Evolutionary conservation across 2,797 vertebrate species (phyloP), one percentile per base, ranked within the genome.

Genomic region (Sebastes paucispinis): DNA sequence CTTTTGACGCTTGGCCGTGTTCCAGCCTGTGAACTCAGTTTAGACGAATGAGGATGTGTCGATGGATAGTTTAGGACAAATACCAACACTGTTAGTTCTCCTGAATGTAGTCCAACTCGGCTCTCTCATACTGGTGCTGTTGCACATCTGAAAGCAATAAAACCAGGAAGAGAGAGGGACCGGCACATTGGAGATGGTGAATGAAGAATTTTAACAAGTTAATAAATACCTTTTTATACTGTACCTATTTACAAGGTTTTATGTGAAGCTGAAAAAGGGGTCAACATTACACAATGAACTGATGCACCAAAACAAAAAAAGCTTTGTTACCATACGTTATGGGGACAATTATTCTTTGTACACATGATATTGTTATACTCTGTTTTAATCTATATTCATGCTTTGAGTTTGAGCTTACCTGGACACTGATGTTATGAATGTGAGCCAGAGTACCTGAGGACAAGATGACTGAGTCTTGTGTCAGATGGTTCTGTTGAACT

Each of bases 101-200:
- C 76, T 88, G 75, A 83, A 20, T 16, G 22, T 14, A 27, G 20
- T 87, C 89, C 84, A 92, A 16, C 60, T 68, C 36, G 3, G 75
- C 43, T 50, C 43, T 50, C 55, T 82, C 63, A 24, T 63, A 8
- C 72, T 34, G 43, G 65, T 73, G 58, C 84, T 73, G 63, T 29
- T 75, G 31, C 82, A 90, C 91, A 92, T 90, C 89, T 91, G 86
- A 91, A 88, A 89, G 83, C 79, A 87, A 87, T 90, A 82, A 84
- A 84, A 82, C 36, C 43, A 81, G 74, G 67, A 84, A 73, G 59
- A 80, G 66, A 81, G 66, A 66, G 18, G 13, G 76, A 82, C 52
- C n/a, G 64, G 75, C 70, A 66, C 74, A 80, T 79, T 77, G 73
- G 50, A 68, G 59, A 87, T 79, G 52, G 75, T 74, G 78, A 91